These are phyloP conservation scores for Crematogaster levior DNA, from an alignment of 2,888 invertebrate genomes.

Conservation along the genomic window DNA sequence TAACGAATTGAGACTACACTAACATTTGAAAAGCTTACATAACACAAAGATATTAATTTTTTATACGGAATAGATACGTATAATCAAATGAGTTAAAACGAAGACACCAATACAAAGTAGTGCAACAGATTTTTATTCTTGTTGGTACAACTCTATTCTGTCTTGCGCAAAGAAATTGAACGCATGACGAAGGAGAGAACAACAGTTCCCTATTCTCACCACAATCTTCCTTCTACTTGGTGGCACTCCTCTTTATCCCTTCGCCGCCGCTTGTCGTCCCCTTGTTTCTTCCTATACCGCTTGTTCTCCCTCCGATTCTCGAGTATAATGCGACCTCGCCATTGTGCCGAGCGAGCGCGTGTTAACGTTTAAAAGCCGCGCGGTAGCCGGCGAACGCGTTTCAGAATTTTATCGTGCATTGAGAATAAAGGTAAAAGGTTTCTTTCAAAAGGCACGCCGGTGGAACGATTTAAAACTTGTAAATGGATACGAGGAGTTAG, in stretches of 20 bases:
- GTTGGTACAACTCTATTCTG: background rate
- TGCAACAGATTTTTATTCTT: conserved; percentile 15
- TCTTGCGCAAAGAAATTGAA: conserved; percentile 46
- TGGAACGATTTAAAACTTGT: conserved; percentile 82
- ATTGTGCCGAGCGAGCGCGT: conserved; percentile 76
- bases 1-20: background rate
- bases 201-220: conserved; percentile 58
- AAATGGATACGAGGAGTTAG: conserved; percentile 80
- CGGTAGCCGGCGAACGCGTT: conserved; percentile 76
- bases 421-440: conserved; percentile 81
- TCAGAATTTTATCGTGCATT: conserved; percentile 80
- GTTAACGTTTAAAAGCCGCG: conserved; percentile 81
- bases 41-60: background rate
- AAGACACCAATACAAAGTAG: background rate
- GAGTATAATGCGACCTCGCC: conserved; percentile 81
- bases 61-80: background rate
- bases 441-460: conserved; percentile 78
- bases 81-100: background rate
- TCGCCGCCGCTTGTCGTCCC: conserved; percentile 45
- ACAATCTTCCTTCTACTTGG: conserved; percentile 58
- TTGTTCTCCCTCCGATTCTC: conserved; percentile 66
- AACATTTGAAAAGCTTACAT: background rate
- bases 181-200: conserved; percentile 62
- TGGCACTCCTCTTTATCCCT: conserved; percentile 50
- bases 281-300: conserved; percentile 53